Evolutionary conservation across 1,140 invertebrate species (phyloP).

Genomic region (Andricus grossulariae): DNA sequence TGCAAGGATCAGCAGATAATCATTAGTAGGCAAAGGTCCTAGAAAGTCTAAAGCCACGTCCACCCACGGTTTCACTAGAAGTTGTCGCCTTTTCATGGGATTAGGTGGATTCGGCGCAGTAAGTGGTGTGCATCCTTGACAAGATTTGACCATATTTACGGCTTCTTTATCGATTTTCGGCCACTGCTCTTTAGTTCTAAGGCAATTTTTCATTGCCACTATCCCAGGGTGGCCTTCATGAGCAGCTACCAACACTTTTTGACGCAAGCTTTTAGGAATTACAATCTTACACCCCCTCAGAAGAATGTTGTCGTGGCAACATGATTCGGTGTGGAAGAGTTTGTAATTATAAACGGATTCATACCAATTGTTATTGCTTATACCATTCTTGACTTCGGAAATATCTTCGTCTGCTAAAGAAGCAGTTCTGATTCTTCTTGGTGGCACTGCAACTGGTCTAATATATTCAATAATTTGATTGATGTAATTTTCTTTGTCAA

Average conservation of each 20-base stretch:
- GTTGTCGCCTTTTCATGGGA: conserved; percentile 44
- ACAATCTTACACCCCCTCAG: neutral
- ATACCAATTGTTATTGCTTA: neutral
- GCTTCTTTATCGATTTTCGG: conserved; percentile 72
- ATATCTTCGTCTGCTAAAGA: neutral
- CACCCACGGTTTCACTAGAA: conserved; percentile 47
- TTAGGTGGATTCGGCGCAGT: conserved; percentile 19
- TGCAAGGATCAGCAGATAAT: conserved; percentile 46
- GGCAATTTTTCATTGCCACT: conserved; percentile 74
- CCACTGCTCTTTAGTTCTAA: conserved; percentile 76
- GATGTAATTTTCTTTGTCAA: neutral
- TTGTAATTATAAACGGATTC: neutral
- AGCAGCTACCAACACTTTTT: conserved; percentile 54
- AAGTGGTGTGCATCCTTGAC: conserved; percentile 61
- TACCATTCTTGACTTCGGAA: neutral
- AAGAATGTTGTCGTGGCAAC: neutral
- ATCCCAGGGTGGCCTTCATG: conserved; percentile 75
- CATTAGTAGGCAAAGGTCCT: conserved; percentile 41
- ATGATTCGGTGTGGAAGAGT: neutral
- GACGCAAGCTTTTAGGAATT: neutral
- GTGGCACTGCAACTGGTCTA: neutral
- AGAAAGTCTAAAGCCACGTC: conserved; percentile 46
- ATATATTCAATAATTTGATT: neutral
- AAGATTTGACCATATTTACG: conserved; percentile 66
- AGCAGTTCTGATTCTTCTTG: neutral